Evolutionary conservation across 2,113 vertebrate genomes (phyloP).

Genomic region (Marcusenius ussheri): DNA sequence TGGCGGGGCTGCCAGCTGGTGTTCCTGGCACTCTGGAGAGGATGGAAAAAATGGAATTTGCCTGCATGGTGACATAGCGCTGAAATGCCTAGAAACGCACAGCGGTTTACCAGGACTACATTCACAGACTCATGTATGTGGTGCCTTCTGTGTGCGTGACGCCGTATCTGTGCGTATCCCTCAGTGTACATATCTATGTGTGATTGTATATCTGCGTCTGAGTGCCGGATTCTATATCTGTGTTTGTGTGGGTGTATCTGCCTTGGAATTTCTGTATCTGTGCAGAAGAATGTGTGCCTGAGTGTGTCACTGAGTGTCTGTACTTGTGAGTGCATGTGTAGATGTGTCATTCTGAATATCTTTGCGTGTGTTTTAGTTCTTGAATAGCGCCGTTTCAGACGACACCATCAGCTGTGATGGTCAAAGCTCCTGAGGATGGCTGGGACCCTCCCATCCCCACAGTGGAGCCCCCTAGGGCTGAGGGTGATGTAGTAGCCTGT

Average conservation of each 20-base stretch:
- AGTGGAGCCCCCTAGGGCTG: background rate
- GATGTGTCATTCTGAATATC: background rate
- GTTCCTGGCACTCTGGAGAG: background rate
- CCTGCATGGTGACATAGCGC: background rate
- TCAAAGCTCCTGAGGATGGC: background rate
- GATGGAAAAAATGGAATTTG: background rate
- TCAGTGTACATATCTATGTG: background rate
- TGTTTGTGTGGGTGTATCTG: conserved; percentile 46
- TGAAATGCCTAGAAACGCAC: background rate
- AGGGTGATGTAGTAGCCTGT: background rate
- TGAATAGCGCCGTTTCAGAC: background rate
- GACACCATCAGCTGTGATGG: background rate
- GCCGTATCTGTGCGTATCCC: background rate
- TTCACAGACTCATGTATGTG: background rate
- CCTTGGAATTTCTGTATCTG: conserved; percentile 11
- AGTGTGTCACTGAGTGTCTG: conserved; percentile 30
- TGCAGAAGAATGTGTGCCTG: conserved; percentile 35
- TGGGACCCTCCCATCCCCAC: background rate
- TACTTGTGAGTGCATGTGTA: background rate
- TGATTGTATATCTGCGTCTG: background rate
- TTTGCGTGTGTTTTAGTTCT: background rate
- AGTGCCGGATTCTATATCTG: conserved; percentile 31
- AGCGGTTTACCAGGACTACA: background rate
- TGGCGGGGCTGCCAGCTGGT: background rate
- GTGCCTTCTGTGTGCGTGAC: background rate